Evolutionary conservation across 2,797 vertebrate species (phyloP), one percentile per base, ranked within the genome.

Genomic region (Tapirus indicus): DNA sequence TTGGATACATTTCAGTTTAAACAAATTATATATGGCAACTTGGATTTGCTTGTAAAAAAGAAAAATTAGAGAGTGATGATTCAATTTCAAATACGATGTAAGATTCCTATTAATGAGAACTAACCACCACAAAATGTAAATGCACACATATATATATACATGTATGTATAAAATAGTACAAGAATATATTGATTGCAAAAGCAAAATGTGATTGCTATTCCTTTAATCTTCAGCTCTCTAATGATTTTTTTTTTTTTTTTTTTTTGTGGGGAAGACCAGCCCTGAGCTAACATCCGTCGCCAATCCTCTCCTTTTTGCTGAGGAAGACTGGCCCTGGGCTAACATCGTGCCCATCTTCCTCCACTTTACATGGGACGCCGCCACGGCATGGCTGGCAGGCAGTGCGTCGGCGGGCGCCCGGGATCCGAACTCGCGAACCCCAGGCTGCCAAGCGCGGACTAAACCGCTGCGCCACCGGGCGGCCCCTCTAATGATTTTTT

Each of bases 1-100:
- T 58, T 95, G 79, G 74, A 69, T 88, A 78, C 16, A 44, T 69
- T 79, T 83, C 56, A 77, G 60, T 64, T 79, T 88, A 88, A 94
- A 68, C 49, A 91, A 96, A 77, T n/a, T 75, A 1, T 88, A 66
- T 47, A 52, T 68, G 20, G 49, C 78, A 94, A 87, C 29, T n/a
- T 83, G 68, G 54, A 56, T 44, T 77, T 88, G n/a, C 62, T 92
- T 89, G 69, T 56, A 35, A 89, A 87, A 44, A 89, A 52, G 23
- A 79, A 95, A 94, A 88, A 52, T 58, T 69, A 52, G 10, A 72
- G 6, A 25, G 20, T 5, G 3, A 35, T 71, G 68, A 72, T 64
- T 87, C 62, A 41, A 58, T 92, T 95, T 91, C 18, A 85, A 60
- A 77, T 69, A 82, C 32, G 3, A 18, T 66, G 18, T 83, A 74